Base-by-base conservation (phyloP, 2,888 invertebrate genomes). In the Drosophila eohydei region DNA sequence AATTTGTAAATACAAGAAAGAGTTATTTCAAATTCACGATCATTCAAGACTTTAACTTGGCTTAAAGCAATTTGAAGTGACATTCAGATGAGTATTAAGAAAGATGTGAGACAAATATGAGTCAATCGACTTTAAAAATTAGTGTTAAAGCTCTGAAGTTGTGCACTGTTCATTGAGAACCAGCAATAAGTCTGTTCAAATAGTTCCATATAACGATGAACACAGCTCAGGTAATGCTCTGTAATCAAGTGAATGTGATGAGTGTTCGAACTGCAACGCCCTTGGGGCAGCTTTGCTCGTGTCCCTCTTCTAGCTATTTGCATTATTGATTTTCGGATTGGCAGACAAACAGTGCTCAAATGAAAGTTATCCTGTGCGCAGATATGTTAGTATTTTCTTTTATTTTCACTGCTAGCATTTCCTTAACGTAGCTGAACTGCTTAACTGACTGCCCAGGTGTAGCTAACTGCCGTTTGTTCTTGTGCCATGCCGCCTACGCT, bases 311-410 rank as follows among this genome's bases (percentile, higher is more conserved):
- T 7, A 28, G 28, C 16, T 7, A 28, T 36, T 44, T 28, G 14
- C 11, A 56, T 32, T 32, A 32, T 64, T 44, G 44, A 52, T 44
- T 26, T 51, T n/a, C 36, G 11, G 0, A 36, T 51, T 36, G 48
- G 61, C 40, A 62, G 28, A 3, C 4, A 3, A 11, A 9, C 16
- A 32, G 12, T 4, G 38, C 48, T 30, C 5, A 4, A 30, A 2
- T 9, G 3, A n/a, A 8, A 5, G 2, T 48, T 16, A 3, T 16
- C 11, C 9, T 1, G 4, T 14, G 14, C n/a, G 8, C 12, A 21
- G 21, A 21, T 21, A 21, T 21, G 21, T 21, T 21, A 21, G 11
- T 16, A n/a, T 11, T 46, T 48, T 34, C 32, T 11, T 26, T 28
- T 4, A 30, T n/a, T 32, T 30, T 30, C 40, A 28, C 46, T 16